Conservation (phyloP, 2,888 invertebrate species). For the Conops quadrifasciatus region DNA sequence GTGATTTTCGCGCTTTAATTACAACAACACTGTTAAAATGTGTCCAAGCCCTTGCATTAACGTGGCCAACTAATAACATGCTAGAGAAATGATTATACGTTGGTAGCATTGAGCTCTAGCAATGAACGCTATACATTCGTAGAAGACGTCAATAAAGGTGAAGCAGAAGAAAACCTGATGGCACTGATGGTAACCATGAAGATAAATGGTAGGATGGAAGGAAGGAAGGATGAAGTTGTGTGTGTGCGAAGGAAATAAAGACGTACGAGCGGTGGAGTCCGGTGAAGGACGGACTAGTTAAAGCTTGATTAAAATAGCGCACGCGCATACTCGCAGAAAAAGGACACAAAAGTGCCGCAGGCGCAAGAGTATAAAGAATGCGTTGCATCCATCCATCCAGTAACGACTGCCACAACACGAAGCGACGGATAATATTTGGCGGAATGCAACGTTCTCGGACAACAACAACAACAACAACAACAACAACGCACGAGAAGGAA, state of each 20-base stretch:
- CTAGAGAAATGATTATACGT: constrained; percentile 30
- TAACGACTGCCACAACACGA: neutral
- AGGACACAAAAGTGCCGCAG: neutral
- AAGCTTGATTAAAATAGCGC: constrained; percentile 27
- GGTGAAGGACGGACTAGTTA: neutral
- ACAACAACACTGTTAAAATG: constrained; percentile 39
- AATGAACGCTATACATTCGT: neutral
- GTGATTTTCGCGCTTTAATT: constrained; percentile 63
- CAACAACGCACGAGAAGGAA: constrained; percentile 23
- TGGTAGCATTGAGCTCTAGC: neutral
- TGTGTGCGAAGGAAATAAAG: neutral
- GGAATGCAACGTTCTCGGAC: neutral
- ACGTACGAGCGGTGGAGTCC: neutral
- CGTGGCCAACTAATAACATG: constrained; percentile 32
- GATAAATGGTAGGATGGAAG: no score
- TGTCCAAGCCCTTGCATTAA: constrained; percentile 21
- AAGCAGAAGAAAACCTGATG: no score
- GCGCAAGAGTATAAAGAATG: constrained; percentile 1
- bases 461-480: neutral
- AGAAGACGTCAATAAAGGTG: no score
- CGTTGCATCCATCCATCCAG: neutral
- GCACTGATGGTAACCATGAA: no score
- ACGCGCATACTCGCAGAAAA: neutral
- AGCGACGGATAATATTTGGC: no score
- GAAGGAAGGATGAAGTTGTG: neutral